Percentiles rank a stretch among this genome's conserved stretches.
phyloP scores from a whole-genome alignment of 2,888 invertebrate genomes.

The Corbicula japonica region DNA sequence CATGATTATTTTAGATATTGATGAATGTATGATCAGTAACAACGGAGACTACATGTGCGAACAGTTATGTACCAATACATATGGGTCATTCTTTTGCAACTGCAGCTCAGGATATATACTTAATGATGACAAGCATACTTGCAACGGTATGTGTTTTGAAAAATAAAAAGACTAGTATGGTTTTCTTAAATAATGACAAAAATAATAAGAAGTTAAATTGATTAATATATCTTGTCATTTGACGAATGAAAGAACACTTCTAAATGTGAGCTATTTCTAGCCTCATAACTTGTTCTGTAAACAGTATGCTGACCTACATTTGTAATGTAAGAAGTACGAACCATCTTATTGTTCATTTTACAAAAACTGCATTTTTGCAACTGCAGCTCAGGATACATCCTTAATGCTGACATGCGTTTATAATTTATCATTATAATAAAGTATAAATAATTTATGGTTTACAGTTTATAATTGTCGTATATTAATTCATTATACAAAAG shows the following conservation, averaged over 20 bases:
- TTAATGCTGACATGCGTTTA: too few species aligned
- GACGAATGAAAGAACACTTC: too few species aligned
- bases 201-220: neutral
- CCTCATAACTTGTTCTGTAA: neutral
- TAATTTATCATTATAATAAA: too few species aligned
- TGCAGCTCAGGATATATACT: constrained; percentile 13
- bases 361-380: too few species aligned
- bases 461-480: too few species aligned
- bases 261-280: constrained; percentile 2
- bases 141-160: constrained; percentile 10
- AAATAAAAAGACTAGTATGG: constrained; percentile 3
- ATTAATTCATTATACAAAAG: too few species aligned
- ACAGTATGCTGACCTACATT: neutral
- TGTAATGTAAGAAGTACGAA: neutral
- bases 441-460: too few species aligned
- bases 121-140: neutral
- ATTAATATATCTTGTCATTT: constrained; percentile 5
- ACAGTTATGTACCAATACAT: constrained; percentile 11
- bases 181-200: neutral
- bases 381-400: too few species aligned
- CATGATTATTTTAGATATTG: constrained; percentile 2
- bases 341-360: too few species aligned
- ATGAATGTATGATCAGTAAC: constrained; percentile 11
- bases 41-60: neutral
- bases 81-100: constrained; percentile 8